Evolutionary conservation across 2,797 vertebrate genomes (phyloP), one percentile per base, ranked within the genome.

Genomic region (Diceros bicornis): DNA sequence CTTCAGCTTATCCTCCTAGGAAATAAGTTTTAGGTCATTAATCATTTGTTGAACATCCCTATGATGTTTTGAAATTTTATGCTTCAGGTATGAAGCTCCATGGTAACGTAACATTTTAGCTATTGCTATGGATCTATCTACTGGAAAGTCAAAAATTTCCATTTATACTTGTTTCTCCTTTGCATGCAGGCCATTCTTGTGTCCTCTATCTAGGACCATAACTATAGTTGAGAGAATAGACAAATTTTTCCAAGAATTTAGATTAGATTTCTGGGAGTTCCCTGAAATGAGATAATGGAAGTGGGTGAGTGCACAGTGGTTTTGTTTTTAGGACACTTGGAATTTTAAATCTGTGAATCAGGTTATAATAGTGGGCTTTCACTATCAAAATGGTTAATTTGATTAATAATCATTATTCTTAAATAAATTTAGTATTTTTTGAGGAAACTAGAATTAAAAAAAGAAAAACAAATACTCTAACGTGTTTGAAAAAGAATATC

Each of bases 331-430:
- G n/a, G 37, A 37, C 18, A 27, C 17, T 85, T 32, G 7, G 4
- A 87, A 82, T 68, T 50, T 89, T 64, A 93, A 92, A 62, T 86
- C 55, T 74, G 44, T 82, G 25, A 66, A 17, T 96, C 61, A 44
- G 37, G 57, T 77, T 62, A 50, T 21, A 91, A 59, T 75, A 81
- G 93, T 72, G 25, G 9, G 18, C 27, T 34, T 82, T 89, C 32
- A 57, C 37, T 62, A 61, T 62, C 10, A 83, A 72, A 89, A 72
- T 74, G 13, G 4, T 79, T 37, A 90, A 71, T 71, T 69, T 44
- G 23, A 84, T 55, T 71, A 66, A 47, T 88, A 88, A n/a, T n/a
- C 4, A 61, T 85, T 85, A 25, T 66, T 92, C 13, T 66, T 71
- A 66, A 68, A 55, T 74, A 85, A 18, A 20, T 50, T 88, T 91